Evolutionary conservation across 2,113 vertebrate genomes (phyloP), one percentile per base, ranked within the genome.

Genomic region (Ammospiza nelsoni): DNA sequence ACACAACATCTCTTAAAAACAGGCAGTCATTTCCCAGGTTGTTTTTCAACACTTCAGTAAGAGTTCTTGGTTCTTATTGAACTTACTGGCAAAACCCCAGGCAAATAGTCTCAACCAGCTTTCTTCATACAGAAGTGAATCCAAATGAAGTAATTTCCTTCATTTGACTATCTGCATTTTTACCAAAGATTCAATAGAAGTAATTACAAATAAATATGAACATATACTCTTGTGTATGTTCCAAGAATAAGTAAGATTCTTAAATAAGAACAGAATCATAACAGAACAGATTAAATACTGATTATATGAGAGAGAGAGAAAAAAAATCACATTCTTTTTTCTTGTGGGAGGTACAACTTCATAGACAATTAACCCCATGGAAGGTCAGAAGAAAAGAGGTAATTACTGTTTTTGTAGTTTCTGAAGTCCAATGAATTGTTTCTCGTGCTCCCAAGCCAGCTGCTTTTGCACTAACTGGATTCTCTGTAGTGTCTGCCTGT

Each of bases 361-460:
- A 5, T 41, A 84, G 82, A 67, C 19, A 3, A 39, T 18, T 77
- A 83, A 25, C 18, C 43, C 33, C 18, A 19, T 15, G n/a, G 43
- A 84, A 86, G 23, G n/a, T 75, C 52, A 83, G 49, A 65, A 92
- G 48, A 57, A 74, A 93, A 73, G 29, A 21, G 31, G 10, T 62
- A 83, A 77, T 95, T 97, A 99, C 99, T 98, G 97, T 18, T 96
- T 96, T 95, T 94, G 98, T n/a, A 99, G 90, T 87, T 99, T 99
- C 91, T 85, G 96, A 51, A 99, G 97, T 49, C 97, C 98, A 54
- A 98, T 86, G 8, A 83, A 90, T 79, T 97, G 68, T 81, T 97
- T 98, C 97, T 99, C 98, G 23, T 95, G 96, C 92, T 99, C 98
- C 99, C 99, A 99, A 69, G 96, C 97, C 95, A 99, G 92, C 88